Base-by-base conservation (phyloP, 1,140 invertebrate genomes). In the Heliconius hewitsoni region DNA sequence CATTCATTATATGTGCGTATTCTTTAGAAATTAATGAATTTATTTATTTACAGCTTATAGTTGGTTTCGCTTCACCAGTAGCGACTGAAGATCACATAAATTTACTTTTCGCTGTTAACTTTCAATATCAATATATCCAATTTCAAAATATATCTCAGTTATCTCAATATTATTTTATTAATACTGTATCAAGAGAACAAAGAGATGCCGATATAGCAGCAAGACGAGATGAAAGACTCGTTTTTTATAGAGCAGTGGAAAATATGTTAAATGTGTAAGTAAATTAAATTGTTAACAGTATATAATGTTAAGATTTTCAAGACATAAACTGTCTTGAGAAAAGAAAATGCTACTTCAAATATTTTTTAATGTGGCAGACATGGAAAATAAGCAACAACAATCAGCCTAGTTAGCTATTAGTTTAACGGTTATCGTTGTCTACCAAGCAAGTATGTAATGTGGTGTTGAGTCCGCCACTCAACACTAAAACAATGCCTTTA, bases 81-180 rank as follows among this genome's bases (percentile, higher is more conserved):
- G 85, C 88, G 2, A 89, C 83, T 8, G 85, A 87, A 18, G 90
- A 91, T 27, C 81, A 92, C 73, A 83, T 95, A 5, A 90, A 76
- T 39, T 73, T 95, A 2, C 73, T 85, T 1, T 95, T 94, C 73
- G 89, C 86, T 1, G 85, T 83, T 1, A 94, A 94, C 77, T 93
- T 95, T 72, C 94, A 95, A 82, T 95, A 94, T 78, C 94, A 95
- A 70, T 95, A 94, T 71, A 0, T 84, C 2, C 89, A 90, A 79
- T 94, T 90, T 80, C 80, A 81, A 57, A 94, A 94, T 76, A 89
- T 91, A 46, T 77, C 90, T 0, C 39, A 91, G 34, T 42, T 94
- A n/a, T 93, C 93, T 0, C 87, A 83, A 55, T 94, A 95, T 71
- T 95, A 94, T 74, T 88, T 91, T 50, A 93, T 93, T 42, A 93